Conservation (phyloP, 2,113 vertebrate genomes). For the Cichladusa arquata region DNA sequence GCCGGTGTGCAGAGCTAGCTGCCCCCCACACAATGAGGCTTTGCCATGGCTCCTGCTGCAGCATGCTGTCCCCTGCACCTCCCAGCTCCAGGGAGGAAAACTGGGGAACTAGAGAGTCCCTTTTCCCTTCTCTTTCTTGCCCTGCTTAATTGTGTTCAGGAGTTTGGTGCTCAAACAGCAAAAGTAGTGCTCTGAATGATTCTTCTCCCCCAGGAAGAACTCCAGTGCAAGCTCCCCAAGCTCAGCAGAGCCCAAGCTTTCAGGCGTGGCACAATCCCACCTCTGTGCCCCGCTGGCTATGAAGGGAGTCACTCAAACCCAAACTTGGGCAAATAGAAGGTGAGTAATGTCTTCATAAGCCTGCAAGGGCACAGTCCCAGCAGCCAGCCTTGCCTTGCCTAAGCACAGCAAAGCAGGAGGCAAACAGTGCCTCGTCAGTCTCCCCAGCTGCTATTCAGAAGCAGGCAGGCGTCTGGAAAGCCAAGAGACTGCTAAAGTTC, state of each 20-base stretch:
- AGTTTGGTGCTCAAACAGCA: not conserved
- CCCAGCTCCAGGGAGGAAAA: not conserved
- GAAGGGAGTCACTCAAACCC: constrained; percentile 16
- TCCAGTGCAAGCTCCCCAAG: not conserved
- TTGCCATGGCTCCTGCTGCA: not conserved
- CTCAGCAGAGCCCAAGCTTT: not conserved
- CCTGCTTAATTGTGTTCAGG: not conserved
- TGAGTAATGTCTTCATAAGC: constrained; percentile 2
- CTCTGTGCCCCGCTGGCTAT: not conserved
- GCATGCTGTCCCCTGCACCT: not conserved
- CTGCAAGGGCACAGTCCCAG: not conserved
- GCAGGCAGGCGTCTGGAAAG: constrained; percentile 12
- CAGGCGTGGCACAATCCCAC: not conserved
- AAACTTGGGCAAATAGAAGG: not conserved
- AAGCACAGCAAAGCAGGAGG: not conserved
- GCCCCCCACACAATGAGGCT: rapidly evolving
- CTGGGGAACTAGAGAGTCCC: not conserved
- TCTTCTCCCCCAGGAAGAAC: not conserved
- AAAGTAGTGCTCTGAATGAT: not conserved
- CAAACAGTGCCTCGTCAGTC: constrained; percentile 24
- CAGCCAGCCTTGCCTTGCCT: not conserved
- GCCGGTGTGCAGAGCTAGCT: not conserved
- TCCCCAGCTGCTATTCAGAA: constrained; percentile 13
- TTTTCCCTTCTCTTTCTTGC: not conserved
- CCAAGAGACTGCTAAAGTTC: constrained; percentile 45